Percentiles rank a stretch among this genome's conserved stretches.
Evolutionary conservation across 1,140 invertebrate genomes (phyloP).

Genomic region (Tetramorium simillimum): DNA sequence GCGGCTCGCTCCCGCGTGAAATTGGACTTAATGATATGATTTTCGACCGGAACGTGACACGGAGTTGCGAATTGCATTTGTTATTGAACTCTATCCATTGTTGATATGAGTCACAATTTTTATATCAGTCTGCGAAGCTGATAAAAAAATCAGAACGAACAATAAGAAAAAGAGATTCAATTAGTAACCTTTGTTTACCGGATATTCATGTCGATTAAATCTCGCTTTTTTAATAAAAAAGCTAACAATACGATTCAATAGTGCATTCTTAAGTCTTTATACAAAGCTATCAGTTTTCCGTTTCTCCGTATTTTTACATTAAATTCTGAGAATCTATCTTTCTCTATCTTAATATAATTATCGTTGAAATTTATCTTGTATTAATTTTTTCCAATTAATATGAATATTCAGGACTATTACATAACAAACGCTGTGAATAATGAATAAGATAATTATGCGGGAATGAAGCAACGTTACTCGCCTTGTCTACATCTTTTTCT

Average conservation of each 20-base stretch:
- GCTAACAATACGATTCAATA: not conserved
- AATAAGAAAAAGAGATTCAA: not conserved
- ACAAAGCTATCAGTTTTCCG: not conserved
- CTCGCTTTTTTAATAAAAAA: not conserved
- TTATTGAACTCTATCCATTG: not conserved
- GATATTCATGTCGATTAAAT: not conserved
- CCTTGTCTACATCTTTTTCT: not conserved
- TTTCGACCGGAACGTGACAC: slow-evolving; percentile 34
- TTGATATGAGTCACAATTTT: not conserved
- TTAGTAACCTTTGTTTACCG: not conserved
- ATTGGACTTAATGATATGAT: slow-evolving; percentile 50
- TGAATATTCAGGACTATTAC: not conserved
- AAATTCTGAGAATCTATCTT: not conserved
- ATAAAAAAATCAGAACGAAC: not conserved
- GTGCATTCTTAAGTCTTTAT: not conserved
- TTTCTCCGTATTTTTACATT: not conserved
- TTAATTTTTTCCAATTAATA: not conserved
- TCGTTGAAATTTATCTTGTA: not conserved
- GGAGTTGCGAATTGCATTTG: slow-evolving; percentile 25
- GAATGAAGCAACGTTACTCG: not conserved
- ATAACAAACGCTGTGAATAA: not conserved
- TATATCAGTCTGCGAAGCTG: not conserved
- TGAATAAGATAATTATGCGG: slow-evolving; percentile 21
- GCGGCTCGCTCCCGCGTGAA: slow-evolving; percentile 44
- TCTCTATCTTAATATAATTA: not conserved